A percentile compares a stretch with the other conserved stretches of the same genome.
Conservation (phyloP, 2,113 vertebrate genomes). For the Notothenia rossii region DNA sequence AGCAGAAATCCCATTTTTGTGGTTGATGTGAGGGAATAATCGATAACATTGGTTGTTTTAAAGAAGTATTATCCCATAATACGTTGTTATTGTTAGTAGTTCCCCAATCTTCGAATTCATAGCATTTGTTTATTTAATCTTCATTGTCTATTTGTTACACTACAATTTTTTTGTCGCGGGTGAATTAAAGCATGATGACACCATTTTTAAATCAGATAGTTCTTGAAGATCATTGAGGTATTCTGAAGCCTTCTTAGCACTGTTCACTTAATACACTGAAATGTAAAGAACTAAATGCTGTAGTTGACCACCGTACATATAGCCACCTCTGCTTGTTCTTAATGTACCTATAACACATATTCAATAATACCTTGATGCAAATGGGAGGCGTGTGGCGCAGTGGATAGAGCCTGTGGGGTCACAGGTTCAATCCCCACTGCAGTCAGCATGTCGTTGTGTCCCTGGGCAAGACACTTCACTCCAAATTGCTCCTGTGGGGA, state of each 20-base stretch:
- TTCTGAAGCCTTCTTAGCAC: not conserved
- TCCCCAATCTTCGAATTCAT: not conserved
- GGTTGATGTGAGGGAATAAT: not conserved
- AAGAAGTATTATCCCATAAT: not conserved
- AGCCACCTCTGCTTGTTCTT: not conserved
- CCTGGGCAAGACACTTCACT: too few relatives aligned
- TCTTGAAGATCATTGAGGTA: not conserved
- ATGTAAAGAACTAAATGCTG: not conserved
- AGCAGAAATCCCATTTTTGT: constrained; percentile 20
- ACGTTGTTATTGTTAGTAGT: not conserved
- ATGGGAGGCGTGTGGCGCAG: too few relatives aligned
- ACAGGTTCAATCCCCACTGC: too few relatives aligned
- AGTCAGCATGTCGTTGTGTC: too few relatives aligned
- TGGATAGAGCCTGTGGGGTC: too few relatives aligned
- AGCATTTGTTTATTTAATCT: not conserved
- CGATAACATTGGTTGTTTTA: not conserved
- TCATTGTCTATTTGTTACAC: not conserved
- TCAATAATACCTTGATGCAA: too few relatives aligned
- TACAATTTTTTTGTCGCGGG: too few relatives aligned
- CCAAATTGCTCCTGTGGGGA: too few relatives aligned
- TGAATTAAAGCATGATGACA: too few relatives aligned
- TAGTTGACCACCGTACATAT: not conserved
- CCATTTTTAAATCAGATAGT: not conserved
- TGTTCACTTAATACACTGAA: not conserved
- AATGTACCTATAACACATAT: too few relatives aligned